Evolutionary conservation across 2,113 vertebrate genomes (phyloP).

Genomic region (Arvicanthis niloticus): DNA sequence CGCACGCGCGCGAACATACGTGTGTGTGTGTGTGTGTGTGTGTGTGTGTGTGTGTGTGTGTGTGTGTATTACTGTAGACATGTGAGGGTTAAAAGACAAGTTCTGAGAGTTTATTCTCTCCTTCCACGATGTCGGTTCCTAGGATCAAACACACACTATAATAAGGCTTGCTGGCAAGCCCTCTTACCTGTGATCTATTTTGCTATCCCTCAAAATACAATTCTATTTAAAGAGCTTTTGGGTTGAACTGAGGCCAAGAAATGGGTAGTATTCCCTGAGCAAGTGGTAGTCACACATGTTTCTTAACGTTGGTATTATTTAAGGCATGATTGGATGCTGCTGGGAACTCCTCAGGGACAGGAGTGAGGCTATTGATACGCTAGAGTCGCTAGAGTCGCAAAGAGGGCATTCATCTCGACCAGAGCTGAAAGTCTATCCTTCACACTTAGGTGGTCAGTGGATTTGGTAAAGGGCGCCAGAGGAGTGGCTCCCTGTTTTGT

Average conservation of each 20-base stretch:
- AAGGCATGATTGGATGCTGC: background rate
- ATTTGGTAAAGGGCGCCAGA: background rate
- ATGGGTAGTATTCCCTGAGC: background rate
- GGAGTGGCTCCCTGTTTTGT: background rate
- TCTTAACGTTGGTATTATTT: background rate
- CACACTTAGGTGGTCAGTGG: too few relatives aligned
- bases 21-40: accelerated
- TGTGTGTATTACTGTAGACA: too few relatives aligned
- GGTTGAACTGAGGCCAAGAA: background rate
- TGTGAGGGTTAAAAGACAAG: background rate
- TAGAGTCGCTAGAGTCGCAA: too few relatives aligned
- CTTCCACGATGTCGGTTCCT: background rate
- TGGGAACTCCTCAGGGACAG: background rate
- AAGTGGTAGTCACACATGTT: background rate
- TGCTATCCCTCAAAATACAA: background rate
- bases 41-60: background rate
- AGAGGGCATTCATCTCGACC: background rate
- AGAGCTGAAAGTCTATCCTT: background rate
- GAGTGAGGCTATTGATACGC: background rate
- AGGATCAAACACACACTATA: background rate
- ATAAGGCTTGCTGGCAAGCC: background rate
- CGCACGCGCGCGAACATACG: too few relatives aligned
- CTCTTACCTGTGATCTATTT: background rate
- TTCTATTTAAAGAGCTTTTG: background rate
- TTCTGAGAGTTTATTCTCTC: background rate